phyloP scores from a whole-genome alignment of 2,797 vertebrate genomes.

The Austrolebias charrua region DNA sequence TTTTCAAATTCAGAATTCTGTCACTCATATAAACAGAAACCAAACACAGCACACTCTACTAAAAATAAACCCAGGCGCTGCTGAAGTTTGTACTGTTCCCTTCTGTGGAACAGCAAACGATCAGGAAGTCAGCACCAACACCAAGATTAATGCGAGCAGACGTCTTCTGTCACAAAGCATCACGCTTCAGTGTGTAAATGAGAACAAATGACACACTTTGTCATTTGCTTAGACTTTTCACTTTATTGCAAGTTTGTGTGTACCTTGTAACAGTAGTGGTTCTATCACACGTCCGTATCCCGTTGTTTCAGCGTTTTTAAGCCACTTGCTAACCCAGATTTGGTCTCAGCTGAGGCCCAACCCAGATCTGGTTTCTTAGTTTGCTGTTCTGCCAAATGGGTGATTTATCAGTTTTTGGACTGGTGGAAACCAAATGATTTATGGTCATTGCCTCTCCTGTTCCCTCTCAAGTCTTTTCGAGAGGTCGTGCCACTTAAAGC shows the following conservation, averaged over 20 bases:
- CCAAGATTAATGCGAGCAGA: neutral
- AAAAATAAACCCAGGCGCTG: neutral
- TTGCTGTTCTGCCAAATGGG: conserved; percentile 18
- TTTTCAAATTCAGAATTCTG: neutral
- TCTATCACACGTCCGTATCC: conserved; percentile 43
- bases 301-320: conserved; percentile 62
- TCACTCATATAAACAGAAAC: neutral
- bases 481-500: conserved; percentile 34
- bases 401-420: conserved; percentile 54
- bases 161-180: neutral
- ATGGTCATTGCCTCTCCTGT: conserved; percentile 28
- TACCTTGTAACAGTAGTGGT: conserved; percentile 38
- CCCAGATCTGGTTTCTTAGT: conserved; percentile 50
- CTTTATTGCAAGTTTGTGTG: conserved; percentile 12
- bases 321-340: conserved; percentile 61
- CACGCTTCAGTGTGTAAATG: neutral
- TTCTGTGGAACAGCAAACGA: conserved; percentile 1
- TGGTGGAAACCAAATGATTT: conserved; percentile 54
- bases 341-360: conserved; percentile 49
- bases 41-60: neutral
- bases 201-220: conserved; percentile 20
- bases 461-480: conserved; percentile 16
- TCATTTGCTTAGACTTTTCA: conserved; percentile 1
- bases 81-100: neutral
- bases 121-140: neutral